Evolutionary conservation across 2,888 invertebrate genomes (phyloP), one percentile per base, ranked within the genome.

Genomic region (Caenorhabditis doughertyi): DNA sequence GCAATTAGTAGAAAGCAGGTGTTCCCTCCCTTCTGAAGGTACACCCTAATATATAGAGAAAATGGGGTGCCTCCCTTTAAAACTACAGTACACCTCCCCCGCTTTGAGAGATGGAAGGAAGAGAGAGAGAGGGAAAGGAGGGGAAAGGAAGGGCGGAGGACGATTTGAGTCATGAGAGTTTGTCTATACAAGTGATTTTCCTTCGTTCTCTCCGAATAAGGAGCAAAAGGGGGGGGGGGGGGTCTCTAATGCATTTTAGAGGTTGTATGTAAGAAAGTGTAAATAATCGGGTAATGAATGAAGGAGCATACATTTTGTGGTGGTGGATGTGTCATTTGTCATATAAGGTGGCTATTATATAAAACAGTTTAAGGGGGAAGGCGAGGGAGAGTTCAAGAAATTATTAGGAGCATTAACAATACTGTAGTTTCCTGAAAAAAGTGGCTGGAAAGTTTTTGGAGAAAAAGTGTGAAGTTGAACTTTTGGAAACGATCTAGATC

Each of bases 111-210:
- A 47, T 9, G 32, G n/a, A n/a, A n/a, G n/a, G n/a, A 68, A 8
- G 62, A 44, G 25, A 13, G 42, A 42, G 44, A 21, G 35, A 47
- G 9, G 32, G n/a, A n/a, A n/a, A n/a, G n/a, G n/a, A n/a, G n/a
- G n/a, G n/a, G n/a, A n/a, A n/a, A n/a, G n/a, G n/a, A n/a, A n/a
- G n/a, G n/a, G 35, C 32, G n/a, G 21, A 23, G 21, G 13, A 32
- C 53, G 39, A 39, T 55, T 68, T 68, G 68, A 68, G 68, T 72
- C 72, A 72, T 72, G 72, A 62, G 60, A 72, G 72, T 53, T 70
- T 70, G 70, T 60, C 60, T 39, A 23, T 29, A 49, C 49, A 32
- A 47, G 44, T 47, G 44, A 47, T 47, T 47, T 47, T 18, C 18
- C 21, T 21, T 56, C 35, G n/a, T 32, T 58, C 9, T 21, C 39